phyloP scores from a whole-genome alignment of 2,888 invertebrate species.

The Nephrotoma appendiculata region DNA sequence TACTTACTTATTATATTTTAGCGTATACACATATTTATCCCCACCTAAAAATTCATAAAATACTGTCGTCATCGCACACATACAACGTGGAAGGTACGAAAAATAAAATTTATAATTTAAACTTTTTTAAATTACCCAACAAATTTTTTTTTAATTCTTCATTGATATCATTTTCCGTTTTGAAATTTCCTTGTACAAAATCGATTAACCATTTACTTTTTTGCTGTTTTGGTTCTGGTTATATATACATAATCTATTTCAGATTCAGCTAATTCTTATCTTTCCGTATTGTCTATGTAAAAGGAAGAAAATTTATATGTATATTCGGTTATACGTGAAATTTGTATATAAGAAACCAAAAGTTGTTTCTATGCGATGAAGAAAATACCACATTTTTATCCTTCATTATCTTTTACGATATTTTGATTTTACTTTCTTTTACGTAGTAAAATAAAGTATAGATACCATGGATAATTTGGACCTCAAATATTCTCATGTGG shows the following conservation, averaged over 20 bases:
- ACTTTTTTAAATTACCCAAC: not conserved
- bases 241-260: not conserved
- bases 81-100: not conserved
- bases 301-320: not conserved
- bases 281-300: not conserved
- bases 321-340: not conserved
- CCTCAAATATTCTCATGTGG: too few species aligned
- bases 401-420: not conserved
- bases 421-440: not conserved
- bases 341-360: not conserved
- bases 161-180: not conserved
- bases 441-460: too few species aligned
- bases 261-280: not conserved
- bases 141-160: not conserved
- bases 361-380: not conserved
- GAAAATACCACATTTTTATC: not conserved
- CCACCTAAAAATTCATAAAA: not conserved
- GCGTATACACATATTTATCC: too few species aligned
- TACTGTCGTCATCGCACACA: not conserved
- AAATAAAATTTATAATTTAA: not conserved
- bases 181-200: not conserved
- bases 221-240: not conserved
- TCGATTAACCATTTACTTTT: not conserved
- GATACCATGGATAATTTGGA: too few species aligned
- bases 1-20: too few species aligned